These are phyloP conservation scores for Scolopax bukidnonensis DNA, from an alignment of 2,797 vertebrate genomes.

Conservation along the genomic window DNA sequence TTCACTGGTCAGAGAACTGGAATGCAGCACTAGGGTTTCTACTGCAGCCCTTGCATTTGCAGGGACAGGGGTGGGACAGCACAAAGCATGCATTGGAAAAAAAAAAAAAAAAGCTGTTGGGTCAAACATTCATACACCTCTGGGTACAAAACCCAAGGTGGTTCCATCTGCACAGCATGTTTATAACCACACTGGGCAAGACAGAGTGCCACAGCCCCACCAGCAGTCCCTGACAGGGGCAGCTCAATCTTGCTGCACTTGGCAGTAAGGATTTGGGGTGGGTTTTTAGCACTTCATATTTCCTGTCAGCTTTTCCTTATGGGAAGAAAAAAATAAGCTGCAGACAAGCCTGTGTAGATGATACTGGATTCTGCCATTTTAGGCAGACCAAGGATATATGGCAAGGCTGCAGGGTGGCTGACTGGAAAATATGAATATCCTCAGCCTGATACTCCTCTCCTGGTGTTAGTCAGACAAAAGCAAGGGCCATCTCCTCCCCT, in stretches of 20 bases:
- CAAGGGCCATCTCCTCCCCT: background rate
- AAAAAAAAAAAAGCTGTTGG: background rate
- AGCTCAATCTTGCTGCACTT: background rate
- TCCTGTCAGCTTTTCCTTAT: background rate
- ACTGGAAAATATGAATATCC: background rate
- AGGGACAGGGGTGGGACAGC: background rate
- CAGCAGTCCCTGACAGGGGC: fast-evolving
- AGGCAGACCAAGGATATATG: background rate
- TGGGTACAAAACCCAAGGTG: background rate
- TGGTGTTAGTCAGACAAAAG: background rate
- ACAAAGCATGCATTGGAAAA: background rate
- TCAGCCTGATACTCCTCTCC: background rate
- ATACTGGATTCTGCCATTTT: background rate
- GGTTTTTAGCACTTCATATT: background rate
- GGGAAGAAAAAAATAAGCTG: background rate
- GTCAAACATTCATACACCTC: background rate
- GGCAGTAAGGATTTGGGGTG: background rate
- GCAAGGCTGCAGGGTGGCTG: background rate
- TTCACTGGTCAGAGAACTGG: background rate
- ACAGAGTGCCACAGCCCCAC: background rate
- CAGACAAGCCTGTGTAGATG: background rate
- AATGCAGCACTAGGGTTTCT: background rate
- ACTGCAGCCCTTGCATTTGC: background rate
- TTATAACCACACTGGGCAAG: background rate
- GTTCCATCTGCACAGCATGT: background rate